These are phyloP conservation scores for Albula glossodonta DNA, from an alignment of 2,113 vertebrate species.

Conservation along the genomic window DNA sequence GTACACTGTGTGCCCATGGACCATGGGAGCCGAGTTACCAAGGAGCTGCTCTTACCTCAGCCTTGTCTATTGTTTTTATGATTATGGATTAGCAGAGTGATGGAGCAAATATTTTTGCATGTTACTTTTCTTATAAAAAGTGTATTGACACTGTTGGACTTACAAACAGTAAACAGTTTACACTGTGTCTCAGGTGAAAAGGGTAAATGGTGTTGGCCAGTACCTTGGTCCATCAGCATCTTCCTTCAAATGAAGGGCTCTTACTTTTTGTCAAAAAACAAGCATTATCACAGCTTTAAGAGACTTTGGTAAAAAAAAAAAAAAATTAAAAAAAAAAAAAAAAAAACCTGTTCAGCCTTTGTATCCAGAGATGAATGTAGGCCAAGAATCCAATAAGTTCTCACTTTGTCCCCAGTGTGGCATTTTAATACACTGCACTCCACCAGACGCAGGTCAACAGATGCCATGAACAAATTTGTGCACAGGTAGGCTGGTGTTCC, in stretches of 20 bases:
- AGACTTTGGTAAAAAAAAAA: not conserved
- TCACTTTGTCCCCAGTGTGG: not conserved
- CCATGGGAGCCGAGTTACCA: not conserved
- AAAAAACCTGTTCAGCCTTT: not conserved
- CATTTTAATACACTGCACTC: constrained; percentile 5
- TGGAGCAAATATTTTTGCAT: not conserved
- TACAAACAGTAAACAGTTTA: not conserved
- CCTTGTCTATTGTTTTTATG: not conserved
- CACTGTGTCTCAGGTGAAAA: not conserved
- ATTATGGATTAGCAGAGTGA: not conserved
- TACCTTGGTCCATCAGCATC: not conserved
- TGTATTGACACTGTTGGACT: not conserved
- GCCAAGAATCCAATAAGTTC: not conserved
- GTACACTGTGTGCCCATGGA: not conserved
- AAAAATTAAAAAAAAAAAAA: not conserved
- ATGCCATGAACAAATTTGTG: not conserved
- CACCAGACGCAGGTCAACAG: not conserved
- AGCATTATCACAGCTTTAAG: not conserved
- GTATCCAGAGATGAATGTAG: not conserved
- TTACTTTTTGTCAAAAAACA: not conserved
- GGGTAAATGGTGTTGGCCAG: not conserved
- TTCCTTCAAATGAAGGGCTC: not conserved
- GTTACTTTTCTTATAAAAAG: not conserved
- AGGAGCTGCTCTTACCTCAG: not conserved
- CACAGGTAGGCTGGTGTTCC: not conserved